These are phyloP conservation scores for Poecilobothrus nobilitatus DNA, from an alignment of 2,888 invertebrate genomes.

Conservation along the genomic window DNA sequence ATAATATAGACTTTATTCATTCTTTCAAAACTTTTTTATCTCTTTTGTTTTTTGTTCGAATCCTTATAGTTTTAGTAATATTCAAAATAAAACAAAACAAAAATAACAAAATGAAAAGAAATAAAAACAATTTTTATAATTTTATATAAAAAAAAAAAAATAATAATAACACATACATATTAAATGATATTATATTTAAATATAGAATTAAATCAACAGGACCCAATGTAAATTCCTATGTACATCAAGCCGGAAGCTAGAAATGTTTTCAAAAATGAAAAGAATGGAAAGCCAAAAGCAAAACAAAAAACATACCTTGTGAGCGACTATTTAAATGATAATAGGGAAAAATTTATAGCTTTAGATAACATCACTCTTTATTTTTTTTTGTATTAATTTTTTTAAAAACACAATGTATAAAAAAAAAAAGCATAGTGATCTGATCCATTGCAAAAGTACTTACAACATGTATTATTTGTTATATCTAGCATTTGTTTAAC, in stretches of 20 bases:
- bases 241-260: background rate
- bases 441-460: background rate
- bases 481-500: no score
- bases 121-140: background rate
- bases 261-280: background rate
- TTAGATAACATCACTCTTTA: background rate
- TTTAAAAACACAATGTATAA: no score
- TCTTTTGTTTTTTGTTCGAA: background rate
- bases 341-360: background rate
- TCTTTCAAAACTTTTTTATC: background rate
- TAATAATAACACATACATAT: background rate
- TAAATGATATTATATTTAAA: background rate
- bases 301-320: background rate
- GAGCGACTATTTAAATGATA: constrained; percentile 3
- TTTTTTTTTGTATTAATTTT: background rate
- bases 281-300: background rate
- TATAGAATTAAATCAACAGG: background rate
- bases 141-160: background rate
- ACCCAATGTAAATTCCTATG: background rate
- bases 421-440: background rate
- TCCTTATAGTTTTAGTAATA: background rate
- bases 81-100: background rate
- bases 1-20: background rate
- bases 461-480: no score
- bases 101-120: no score